phyloP scores from a whole-genome alignment of 2,888 invertebrate genomes.

The Clepsis dumicolana region DNA sequence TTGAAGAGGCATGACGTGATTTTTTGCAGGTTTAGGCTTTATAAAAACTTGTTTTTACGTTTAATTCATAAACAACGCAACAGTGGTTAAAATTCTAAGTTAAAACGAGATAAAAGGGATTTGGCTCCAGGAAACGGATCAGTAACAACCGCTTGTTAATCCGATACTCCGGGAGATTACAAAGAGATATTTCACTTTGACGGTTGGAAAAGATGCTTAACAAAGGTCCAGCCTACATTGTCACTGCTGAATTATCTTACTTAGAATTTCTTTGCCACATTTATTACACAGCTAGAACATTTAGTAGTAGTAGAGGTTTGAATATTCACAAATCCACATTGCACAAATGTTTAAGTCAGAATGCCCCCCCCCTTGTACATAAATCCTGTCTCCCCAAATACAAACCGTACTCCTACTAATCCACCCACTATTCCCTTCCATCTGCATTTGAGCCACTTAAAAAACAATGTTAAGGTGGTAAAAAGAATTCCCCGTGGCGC shows the following conservation, averaged over 20 bases:
- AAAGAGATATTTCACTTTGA: conserved; percentile 75
- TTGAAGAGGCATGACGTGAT: too few relatives aligned
- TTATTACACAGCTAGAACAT: conserved; percentile 12
- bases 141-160: conserved; percentile 70
- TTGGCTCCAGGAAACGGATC: conserved; percentile 65
- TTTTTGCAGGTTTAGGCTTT: not conserved
- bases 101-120: conserved; percentile 66
- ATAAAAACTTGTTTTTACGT: not conserved
- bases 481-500: too few relatives aligned
- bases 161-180: conserved; percentile 74
- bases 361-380: too few relatives aligned
- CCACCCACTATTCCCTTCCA: too few relatives aligned
- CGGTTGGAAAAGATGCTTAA: conserved; percentile 61
- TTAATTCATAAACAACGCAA: not conserved
- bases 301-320: conserved; percentile 13
- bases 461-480: too few relatives aligned
- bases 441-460: too few relatives aligned
- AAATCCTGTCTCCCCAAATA: too few relatives aligned
- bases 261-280: conserved; percentile 11
- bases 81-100: conserved; percentile 13
- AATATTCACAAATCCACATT: too few relatives aligned
- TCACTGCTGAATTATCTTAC: conserved; percentile 38
- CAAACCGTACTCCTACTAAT: too few relatives aligned
- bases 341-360: too few relatives aligned
- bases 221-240: conserved; percentile 51